A percentile compares a stretch with the other conserved stretches of the same genome.
Conservation (phyloP, 2,113 vertebrate species). For the Pagrus major region DNA sequence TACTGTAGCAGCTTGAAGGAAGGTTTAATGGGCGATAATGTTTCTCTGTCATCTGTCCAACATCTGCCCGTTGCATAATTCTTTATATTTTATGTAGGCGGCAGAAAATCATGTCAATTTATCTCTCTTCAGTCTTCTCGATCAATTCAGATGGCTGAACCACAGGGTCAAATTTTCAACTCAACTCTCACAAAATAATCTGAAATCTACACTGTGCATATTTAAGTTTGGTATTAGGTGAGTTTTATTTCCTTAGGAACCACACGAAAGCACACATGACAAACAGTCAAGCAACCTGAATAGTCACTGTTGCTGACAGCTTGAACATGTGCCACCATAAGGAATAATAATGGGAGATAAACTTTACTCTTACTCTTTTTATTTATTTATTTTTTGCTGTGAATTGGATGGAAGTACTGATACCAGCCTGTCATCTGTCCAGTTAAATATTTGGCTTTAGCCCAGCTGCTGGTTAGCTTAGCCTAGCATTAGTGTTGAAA, state of each 20-base stretch:
- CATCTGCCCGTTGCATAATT: slow-evolving; percentile 16
- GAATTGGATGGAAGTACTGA: no score
- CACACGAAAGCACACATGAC: not conserved
- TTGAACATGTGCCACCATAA: not conserved
- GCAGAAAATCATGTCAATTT: not conserved
- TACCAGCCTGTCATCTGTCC: not conserved
- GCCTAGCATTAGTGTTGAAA: no score
- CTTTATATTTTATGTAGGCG: slow-evolving; percentile 1
- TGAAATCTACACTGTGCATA: not conserved
- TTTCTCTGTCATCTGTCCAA: slow-evolving; percentile 20
- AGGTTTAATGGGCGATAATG: not conserved
- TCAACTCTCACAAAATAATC: not conserved
- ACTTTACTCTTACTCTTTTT: no score
- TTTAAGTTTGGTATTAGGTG: not conserved
- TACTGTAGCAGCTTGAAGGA: slow-evolving; percentile 6
- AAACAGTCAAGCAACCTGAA: not conserved
- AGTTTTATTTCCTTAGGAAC: not conserved
- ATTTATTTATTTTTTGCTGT: no score
- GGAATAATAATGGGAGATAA: not conserved
- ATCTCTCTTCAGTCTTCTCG: not conserved
- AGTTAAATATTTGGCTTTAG: not conserved
- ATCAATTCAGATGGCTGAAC: not conserved
- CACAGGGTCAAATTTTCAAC: not conserved
- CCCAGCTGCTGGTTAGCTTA: not conserved
- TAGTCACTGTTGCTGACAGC: not conserved